A percentile compares a stretch with the other conserved stretches of the same genome.
Conservation (phyloP, 53 echinoderm and acorn worm genomes). For the Patiria pectinifera region DNA sequence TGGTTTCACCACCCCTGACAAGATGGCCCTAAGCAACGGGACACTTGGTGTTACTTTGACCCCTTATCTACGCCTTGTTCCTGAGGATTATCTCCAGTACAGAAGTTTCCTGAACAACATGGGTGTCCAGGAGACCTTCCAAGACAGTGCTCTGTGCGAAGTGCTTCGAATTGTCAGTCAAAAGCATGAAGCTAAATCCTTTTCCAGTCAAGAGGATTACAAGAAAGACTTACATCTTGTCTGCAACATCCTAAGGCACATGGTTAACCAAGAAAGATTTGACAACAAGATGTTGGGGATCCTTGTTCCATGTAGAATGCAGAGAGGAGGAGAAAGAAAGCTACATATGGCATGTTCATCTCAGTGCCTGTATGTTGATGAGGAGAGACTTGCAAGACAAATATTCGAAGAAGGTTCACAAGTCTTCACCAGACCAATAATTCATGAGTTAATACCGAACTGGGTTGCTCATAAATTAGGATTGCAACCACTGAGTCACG, state of each 20-base stretch:
- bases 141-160: too few relatives aligned
- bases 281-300: too few relatives aligned
- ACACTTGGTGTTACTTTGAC: too few relatives aligned
- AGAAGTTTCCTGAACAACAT: background rate
- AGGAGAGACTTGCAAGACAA: too few relatives aligned
- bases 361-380: too few relatives aligned
- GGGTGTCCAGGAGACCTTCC: too few relatives aligned
- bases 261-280: too few relatives aligned
- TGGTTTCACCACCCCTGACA: too few relatives aligned
- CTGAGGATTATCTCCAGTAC: background rate
- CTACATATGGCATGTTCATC: background rate
- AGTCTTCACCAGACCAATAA: constrained; percentile 9
- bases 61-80: background rate
- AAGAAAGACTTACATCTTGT: background rate
- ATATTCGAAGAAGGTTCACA: background rate
- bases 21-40: too few relatives aligned
- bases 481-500: background rate
- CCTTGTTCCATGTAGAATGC: too few relatives aligned
- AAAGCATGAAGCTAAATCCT: background rate
- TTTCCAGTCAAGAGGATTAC: background rate
- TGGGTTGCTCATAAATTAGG: constrained; percentile 27
- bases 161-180: background rate
- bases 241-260: too few relatives aligned
- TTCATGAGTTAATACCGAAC: constrained; percentile 51
- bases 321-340: background rate